Percentiles rank a stretch among this genome's conserved stretches.
Conservation (phyloP, 2,888 invertebrate genomes). For the Gymnocheta viridis region DNA sequence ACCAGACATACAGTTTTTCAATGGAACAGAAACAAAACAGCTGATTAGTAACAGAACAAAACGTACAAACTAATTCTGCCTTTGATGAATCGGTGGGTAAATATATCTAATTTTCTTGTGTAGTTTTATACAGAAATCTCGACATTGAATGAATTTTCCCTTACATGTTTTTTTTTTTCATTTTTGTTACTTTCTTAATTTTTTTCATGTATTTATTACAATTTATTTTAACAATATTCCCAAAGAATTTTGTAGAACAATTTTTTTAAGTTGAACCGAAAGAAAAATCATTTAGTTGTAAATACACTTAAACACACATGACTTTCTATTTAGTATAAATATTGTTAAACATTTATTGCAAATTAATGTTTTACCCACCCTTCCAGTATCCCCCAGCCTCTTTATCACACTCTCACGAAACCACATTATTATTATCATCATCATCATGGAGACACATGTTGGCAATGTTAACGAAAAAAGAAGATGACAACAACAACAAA, state of each 20-base stretch:
- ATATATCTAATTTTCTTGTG: too few species aligned
- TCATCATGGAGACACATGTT: not conserved
- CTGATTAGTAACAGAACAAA: too few species aligned
- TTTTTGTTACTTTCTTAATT: too few species aligned
- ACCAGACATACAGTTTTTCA: too few species aligned
- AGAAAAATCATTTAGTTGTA: not conserved
- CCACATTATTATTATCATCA: not conserved
- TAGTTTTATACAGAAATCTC: too few species aligned
- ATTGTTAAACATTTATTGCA: not conserved
- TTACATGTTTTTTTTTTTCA: too few species aligned
- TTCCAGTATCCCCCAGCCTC: not conserved
- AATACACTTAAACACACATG: not conserved
- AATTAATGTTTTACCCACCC: not conserved
- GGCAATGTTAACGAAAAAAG: not conserved
- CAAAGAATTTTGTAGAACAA: too few species aligned
- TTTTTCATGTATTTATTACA: not conserved
- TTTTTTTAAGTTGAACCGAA: not conserved
- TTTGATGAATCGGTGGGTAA: too few species aligned
- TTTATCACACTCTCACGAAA: not conserved
- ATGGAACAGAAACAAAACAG: too few species aligned
- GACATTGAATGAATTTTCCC: too few species aligned
- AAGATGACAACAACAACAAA: not conserved
- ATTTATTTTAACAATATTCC: too few species aligned
- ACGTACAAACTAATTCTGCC: too few species aligned
- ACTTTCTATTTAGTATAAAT: not conserved